Evolutionary conservation across 2,113 vertebrate genomes (phyloP).

Genomic region (Riparia riparia): DNA sequence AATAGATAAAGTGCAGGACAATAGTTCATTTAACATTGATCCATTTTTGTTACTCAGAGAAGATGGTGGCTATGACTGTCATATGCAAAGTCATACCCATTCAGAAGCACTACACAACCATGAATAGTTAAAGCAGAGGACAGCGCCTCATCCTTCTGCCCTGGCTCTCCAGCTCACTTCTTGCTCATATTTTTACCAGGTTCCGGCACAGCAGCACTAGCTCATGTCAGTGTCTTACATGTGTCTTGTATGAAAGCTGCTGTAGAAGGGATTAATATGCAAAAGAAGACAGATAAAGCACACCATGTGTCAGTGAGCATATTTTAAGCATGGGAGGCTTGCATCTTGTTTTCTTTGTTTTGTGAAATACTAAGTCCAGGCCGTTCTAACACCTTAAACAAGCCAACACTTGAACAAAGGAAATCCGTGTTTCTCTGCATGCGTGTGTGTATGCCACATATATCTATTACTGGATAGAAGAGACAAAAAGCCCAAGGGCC

Average conservation of each 20-base stretch:
- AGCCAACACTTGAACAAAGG: background rate
- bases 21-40: constrained; percentile 34
- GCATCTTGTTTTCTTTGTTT: background rate
- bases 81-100: fast-evolving
- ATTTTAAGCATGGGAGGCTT: background rate
- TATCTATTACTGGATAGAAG: background rate
- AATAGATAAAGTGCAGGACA: background rate
- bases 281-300: background rate
- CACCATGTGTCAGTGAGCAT: background rate
- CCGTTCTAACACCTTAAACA: background rate
- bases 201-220: background rate
- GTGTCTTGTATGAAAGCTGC: background rate
- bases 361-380: background rate
- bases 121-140: background rate
- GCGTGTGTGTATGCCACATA: fast-evolving
- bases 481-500: background rate
- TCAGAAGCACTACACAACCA: background rate
- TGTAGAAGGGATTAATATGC: background rate
- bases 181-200: background rate
- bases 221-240: background rate
- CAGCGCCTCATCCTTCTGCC: fast-evolving
- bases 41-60: background rate
- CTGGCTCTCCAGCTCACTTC: background rate
- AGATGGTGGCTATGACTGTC: background rate
- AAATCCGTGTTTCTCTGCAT: background rate